Conservation (phyloP, 1,140 invertebrate genomes). For the Drosophila gunungcola region DNA sequence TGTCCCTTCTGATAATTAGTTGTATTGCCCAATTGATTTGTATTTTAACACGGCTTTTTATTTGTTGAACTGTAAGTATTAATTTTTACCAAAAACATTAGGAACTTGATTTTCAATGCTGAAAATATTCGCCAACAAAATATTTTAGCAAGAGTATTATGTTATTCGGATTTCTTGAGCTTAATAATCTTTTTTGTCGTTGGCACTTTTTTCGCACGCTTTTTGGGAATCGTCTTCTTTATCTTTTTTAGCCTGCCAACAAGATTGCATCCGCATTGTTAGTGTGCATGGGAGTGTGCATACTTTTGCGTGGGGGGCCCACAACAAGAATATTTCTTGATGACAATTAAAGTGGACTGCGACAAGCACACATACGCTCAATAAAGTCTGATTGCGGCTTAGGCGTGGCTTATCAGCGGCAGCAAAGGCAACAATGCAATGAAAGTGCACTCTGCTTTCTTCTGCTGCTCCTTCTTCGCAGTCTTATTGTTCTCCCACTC, state of each 20-base stretch:
- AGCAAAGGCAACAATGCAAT: conserved; percentile 17
- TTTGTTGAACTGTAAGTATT: no score
- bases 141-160: neutral
- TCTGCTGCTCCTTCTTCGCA: conserved; percentile 38
- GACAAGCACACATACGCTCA: conserved; percentile 14
- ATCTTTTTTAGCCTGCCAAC: conserved; percentile 26
- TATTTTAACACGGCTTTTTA: no score
- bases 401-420: conserved; percentile 75
- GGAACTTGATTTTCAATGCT: no score
- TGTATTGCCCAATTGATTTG: no score
- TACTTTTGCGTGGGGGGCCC: conserved; percentile 46
- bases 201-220: conserved; percentile 32
- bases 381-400: conserved; percentile 38
- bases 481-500: conserved; percentile 39
- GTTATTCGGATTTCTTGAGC: neutral
- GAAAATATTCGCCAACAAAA: no score
- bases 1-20: no score
- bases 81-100: no score
- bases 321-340: conserved; percentile 35
- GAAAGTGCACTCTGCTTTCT: conserved; percentile 41
- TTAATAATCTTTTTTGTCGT: neutral
- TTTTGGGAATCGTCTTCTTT: conserved; percentile 39
- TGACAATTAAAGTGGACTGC: conserved; percentile 48
- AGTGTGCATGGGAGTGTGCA: neutral
- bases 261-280: conserved; percentile 22